A percentile compares a stretch with the other conserved stretches of the same genome.
phyloP scores from a whole-genome alignment of 2,888 invertebrate species.

The Disparrhopalites patrizii region DNA sequence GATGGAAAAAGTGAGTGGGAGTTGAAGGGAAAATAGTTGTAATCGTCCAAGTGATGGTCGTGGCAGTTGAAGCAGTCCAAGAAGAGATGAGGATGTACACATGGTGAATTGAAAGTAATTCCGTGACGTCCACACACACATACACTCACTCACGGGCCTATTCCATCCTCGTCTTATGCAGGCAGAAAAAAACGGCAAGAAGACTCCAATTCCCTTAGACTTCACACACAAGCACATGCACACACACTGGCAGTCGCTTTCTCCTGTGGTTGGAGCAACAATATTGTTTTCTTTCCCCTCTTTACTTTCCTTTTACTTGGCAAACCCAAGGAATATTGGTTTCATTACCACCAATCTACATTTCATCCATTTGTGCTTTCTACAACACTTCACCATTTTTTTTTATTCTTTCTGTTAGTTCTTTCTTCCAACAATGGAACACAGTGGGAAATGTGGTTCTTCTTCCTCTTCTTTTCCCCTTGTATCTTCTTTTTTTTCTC shows the following conservation, averaged over 20 bases:
- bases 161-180: no score
- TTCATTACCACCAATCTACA: no score
- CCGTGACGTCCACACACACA: neutral
- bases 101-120: conserved; percentile 15
- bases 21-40: no score
- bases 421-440: neutral
- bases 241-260: no score
- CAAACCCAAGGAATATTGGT: no score
- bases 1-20: no score
- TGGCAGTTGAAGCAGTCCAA: no score
- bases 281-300: neutral
- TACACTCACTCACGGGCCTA: no score
- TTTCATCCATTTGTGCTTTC: neutral
- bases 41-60: no score
- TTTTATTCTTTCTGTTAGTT: neutral
- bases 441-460: no score
- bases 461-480: conserved; percentile 1
- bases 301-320: neutral
- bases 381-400: neutral
- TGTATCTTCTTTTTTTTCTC: neutral
- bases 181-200: neutral
- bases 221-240: no score
- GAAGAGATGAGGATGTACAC: conserved; percentile 15
- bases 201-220: no score
- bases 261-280: neutral